A percentile compares a stretch with the other conserved stretches of the same genome.
phyloP scores from a whole-genome alignment of 2,113 vertebrate genomes.

The Ochotona curzoniae region DNA sequence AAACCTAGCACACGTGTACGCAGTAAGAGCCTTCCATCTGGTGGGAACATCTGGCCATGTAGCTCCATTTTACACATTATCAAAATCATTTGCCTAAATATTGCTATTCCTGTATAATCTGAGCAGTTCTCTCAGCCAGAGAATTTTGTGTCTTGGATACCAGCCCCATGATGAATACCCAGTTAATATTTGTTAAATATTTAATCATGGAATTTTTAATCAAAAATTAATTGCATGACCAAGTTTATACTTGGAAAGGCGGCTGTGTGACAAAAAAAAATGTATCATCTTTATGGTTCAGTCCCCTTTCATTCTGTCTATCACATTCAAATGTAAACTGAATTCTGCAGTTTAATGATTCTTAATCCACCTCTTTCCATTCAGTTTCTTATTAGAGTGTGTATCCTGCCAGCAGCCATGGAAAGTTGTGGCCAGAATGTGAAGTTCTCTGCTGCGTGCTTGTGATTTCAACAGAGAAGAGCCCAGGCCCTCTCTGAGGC shows the following conservation, averaged over 20 bases:
- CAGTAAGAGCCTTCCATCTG: too few relatives aligned
- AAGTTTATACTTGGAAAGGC: not conserved
- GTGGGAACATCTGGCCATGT: not conserved
- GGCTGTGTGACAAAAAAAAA: not conserved
- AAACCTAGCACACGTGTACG: not conserved
- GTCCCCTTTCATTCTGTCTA: not conserved
- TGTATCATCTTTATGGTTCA: not conserved
- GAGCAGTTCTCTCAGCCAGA: not conserved
- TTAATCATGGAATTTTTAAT: conserved; percentile 16
- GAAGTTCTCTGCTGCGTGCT: not conserved
- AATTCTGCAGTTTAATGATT: not conserved
- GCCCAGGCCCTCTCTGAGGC: not conserved
- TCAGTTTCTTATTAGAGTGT: not conserved
- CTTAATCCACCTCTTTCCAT: not conserved
- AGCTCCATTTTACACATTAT: not conserved
- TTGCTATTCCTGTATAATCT: not conserved
- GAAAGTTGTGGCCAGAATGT: conserved; percentile 31
- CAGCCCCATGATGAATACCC: not conserved
- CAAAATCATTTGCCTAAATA: not conserved
- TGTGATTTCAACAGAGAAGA: not conserved
- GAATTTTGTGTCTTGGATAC: not conserved
- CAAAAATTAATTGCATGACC: not conserved
- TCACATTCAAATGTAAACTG: not conserved
- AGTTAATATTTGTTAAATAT: not conserved
- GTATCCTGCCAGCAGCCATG: not conserved